Evolutionary conservation across 2,113 vertebrate species (phyloP).

Genomic region (Megalops atlanticus): DNA sequence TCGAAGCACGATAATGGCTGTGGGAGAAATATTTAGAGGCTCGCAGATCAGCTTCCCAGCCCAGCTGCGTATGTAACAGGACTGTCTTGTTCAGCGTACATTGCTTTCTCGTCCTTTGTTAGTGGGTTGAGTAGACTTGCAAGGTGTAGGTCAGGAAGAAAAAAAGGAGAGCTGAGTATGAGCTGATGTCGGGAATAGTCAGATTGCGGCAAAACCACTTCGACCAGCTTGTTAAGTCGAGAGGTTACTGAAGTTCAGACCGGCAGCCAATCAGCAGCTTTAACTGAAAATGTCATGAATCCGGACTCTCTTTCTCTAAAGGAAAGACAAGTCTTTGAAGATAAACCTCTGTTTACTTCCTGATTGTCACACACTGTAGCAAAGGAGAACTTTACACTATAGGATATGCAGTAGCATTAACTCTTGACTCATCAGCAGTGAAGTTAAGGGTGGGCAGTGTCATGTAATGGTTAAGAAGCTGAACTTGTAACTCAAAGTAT

Average conservation of each 20-base stretch:
- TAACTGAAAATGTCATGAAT: not conserved
- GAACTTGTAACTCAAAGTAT: not conserved
- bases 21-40: constrained; percentile 11
- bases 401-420: not conserved
- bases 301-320: not conserved
- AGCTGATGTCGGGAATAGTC: not conserved
- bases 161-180: not conserved
- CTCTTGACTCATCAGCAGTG: not conserved
- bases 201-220: not conserved
- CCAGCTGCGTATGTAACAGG: constrained; percentile 32
- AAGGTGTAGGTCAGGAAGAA: constrained; percentile 22
- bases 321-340: not conserved
- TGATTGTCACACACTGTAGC: not conserved
- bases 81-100: constrained; percentile 39
- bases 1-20: constrained; percentile 16
- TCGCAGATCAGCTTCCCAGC: not conserved
- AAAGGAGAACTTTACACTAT: too few relatives aligned
- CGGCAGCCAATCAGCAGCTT: not conserved
- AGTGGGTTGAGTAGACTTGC: constrained; percentile 8
- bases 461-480: not conserved
- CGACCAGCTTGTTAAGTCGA: not conserved
- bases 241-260: not conserved
- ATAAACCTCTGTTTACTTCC: not conserved
- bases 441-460: not conserved
- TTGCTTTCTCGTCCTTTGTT: constrained; percentile 30